A percentile compares a stretch with the other conserved stretches of the same genome.
These are phyloP conservation scores for Eucera pruinosa DNA, from an alignment of 2,888 invertebrate species.

Conservation along the genomic window DNA sequence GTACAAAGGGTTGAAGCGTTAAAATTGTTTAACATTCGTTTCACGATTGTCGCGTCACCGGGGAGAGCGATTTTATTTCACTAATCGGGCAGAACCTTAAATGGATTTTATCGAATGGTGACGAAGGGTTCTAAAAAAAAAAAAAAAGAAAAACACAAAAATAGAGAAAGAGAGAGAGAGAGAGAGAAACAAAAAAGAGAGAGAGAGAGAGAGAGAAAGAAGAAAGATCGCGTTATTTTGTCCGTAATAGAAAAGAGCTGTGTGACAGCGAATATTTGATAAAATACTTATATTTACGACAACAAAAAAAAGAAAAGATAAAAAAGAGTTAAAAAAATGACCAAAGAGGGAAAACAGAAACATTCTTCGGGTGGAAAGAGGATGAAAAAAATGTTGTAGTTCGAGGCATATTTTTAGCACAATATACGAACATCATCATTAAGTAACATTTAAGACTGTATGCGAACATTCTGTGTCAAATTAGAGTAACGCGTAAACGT, in stretches of 20 bases:
- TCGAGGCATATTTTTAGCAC: conserved; percentile 73
- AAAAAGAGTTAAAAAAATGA: conserved; percentile 55
- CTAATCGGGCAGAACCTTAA: background rate
- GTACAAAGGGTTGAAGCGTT: conserved; percentile 42
- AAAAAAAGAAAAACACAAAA: too few relatives aligned
- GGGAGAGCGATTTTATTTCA: conserved; percentile 21
- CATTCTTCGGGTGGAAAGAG: conserved; percentile 29
- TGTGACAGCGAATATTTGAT: conserved; percentile 56
- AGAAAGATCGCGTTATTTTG: conserved; percentile 60
- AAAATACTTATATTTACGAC: conserved; percentile 52
- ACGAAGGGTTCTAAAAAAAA: too few relatives aligned
- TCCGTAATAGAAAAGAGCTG: conserved; percentile 44
- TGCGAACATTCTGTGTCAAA: conserved; percentile 80
- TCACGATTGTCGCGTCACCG: conserved; percentile 18
- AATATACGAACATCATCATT: conserved; percentile 71
- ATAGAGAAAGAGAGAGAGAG: too few relatives aligned
- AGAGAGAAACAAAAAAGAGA: too few relatives aligned
- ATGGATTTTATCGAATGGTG: conserved; percentile 50
- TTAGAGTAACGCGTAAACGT: conserved; percentile 69
- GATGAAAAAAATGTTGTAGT: conserved; percentile 61
- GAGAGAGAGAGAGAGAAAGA: too few relatives aligned
- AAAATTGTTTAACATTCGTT: conserved; percentile 41
- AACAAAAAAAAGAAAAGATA: too few relatives aligned
- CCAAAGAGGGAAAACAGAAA: conserved; percentile 38
- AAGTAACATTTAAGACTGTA: conserved; percentile 78